Conservation (phyloP, 2,113 vertebrate genomes). For the Carassius carassius region DNA sequence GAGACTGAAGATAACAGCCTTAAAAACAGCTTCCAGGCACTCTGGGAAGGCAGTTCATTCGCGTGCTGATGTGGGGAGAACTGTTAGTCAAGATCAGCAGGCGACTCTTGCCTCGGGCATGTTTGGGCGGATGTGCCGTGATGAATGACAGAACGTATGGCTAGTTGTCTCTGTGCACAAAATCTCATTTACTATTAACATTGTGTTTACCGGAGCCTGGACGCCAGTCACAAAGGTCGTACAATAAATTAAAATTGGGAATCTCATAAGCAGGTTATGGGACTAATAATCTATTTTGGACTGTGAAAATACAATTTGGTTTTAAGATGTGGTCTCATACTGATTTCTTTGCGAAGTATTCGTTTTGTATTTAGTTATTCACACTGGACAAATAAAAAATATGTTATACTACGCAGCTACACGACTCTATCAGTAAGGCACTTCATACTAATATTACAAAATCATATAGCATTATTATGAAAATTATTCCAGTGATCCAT, state of each 20-base stretch:
- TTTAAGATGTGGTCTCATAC: not conserved
- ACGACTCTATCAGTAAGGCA: not conserved
- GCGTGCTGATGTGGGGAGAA: slow-evolving; percentile 1
- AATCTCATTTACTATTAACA: slow-evolving; percentile 7
- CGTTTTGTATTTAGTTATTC: not conserved
- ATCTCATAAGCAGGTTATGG: not conserved
- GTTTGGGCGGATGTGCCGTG: slow-evolving; percentile 28
- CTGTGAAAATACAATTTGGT: not conserved
- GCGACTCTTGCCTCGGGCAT: not conserved
- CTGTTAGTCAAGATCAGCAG: slow-evolving; percentile 39
- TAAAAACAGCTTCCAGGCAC: slow-evolving; percentile 46
- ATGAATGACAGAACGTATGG: slow-evolving; percentile 18
- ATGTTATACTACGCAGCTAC: not conserved
- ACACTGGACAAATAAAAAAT: not conserved
- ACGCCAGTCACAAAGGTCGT: not conserved
- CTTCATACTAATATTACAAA: not conserved
- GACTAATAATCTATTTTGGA: not conserved
- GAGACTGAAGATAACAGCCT: slow-evolving; percentile 25
- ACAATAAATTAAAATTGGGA: slow-evolving; percentile 6
- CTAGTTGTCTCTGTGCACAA: slow-evolving; percentile 14
- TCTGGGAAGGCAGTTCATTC: slow-evolving; percentile 51
- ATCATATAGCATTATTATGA: not conserved
- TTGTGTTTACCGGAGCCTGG: not conserved
- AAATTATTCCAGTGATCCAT: not conserved
- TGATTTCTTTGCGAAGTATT: not conserved